These are phyloP conservation scores for Leptodactylus fallax DNA, from an alignment of 2,797 vertebrate genomes.

Conservation along the genomic window DNA sequence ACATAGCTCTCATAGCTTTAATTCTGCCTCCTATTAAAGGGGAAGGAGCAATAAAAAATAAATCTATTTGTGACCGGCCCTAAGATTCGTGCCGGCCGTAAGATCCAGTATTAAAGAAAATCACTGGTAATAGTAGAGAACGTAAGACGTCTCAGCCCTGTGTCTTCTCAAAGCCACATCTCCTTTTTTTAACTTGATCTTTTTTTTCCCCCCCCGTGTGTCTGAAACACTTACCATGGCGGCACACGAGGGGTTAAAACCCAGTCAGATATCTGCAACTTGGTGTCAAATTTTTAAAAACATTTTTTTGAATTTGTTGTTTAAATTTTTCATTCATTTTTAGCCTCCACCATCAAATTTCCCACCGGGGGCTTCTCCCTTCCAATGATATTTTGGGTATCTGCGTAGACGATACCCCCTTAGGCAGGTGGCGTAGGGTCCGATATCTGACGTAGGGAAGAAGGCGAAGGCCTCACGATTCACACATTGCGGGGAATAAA, in stretches of 20 bases:
- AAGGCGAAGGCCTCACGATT: too few species aligned
- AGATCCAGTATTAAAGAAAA: not conserved
- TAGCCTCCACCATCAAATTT: too few species aligned
- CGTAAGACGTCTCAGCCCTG: not conserved
- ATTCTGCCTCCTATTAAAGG: slow-evolving; percentile 2
- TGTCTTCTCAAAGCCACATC: slow-evolving; percentile 1
- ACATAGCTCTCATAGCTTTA: not conserved
- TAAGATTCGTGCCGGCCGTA: not conserved
- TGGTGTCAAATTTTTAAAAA: too few species aligned
- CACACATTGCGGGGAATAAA: too few species aligned
- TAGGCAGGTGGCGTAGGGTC: too few species aligned
- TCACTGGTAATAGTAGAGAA: not conserved
- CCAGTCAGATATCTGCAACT: not conserved
- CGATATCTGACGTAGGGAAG: too few species aligned
- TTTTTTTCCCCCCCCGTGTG: not conserved
- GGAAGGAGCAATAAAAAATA: not conserved
- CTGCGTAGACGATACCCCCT: too few species aligned
- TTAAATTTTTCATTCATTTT: too few species aligned
- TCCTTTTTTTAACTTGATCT: not conserved
- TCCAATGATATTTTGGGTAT: too few species aligned
- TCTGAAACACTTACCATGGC: not conserved
- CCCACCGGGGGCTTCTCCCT: too few species aligned
- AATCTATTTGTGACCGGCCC: not conserved
- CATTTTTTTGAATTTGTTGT: too few species aligned
- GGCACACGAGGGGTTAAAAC: not conserved